Conservation (phyloP, 2,888 invertebrate genomes). For the Ormia ochracea region DNA sequence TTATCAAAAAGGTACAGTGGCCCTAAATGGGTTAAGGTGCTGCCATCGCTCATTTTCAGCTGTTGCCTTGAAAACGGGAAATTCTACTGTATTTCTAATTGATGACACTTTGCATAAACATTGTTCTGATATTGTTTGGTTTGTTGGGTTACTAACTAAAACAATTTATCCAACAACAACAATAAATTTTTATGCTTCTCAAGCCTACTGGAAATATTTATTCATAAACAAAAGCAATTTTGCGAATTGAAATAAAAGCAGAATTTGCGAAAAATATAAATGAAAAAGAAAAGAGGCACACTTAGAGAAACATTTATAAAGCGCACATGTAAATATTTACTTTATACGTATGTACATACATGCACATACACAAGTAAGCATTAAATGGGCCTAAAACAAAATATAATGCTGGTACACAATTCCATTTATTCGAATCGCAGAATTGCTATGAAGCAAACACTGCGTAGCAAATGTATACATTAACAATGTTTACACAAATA, state of each 20-base stretch:
- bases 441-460: background rate
- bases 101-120: too few relatives aligned
- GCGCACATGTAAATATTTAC: background rate
- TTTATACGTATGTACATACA: too few relatives aligned
- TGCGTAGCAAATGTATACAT: background rate
- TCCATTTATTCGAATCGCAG: background rate
- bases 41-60: too few relatives aligned
- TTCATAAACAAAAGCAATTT: background rate
- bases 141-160: too few relatives aligned
- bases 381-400: background rate
- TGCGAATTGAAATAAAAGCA: background rate
- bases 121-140: too few relatives aligned
- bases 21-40: too few relatives aligned
- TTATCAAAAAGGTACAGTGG: too few relatives aligned
- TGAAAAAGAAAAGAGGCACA: background rate
- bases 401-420: too few relatives aligned
- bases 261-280: background rate
- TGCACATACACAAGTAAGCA: too few relatives aligned
- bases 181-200: background rate
- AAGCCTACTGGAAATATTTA: constrained; percentile 22
- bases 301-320: background rate
- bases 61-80: too few relatives aligned
- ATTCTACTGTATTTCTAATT: too few relatives aligned
- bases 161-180: background rate
- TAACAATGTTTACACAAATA: too few relatives aligned